Evolutionary conservation across 1,140 invertebrate species (phyloP), one percentile per base, ranked within the genome.

Genomic region (Drosophila lacteicornis): DNA sequence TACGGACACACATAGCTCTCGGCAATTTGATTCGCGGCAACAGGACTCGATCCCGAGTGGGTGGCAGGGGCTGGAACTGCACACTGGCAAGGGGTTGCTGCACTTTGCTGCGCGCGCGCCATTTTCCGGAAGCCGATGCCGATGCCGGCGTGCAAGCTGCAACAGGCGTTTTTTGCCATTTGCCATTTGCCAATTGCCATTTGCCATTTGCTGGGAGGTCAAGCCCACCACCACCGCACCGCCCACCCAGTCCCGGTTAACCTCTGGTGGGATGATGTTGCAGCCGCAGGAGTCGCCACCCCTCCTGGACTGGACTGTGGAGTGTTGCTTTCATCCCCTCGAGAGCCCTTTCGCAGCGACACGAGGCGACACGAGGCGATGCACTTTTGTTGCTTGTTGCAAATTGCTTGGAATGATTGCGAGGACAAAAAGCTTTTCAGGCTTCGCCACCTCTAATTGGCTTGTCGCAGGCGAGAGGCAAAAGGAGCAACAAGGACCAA

Each of bases 381-480:
- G 83, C 83, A 88, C 80, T 87, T 87, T 71, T 78, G 62, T 61
- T 68, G 78, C 61, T 71, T 78, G 62, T 61, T 68, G 78, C 61
- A 71, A 68, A 79, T 62, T 73, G 76, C 62, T 63, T 75, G 65
- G 22, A 55, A 55, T 55, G 51, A 55, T 55, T 55, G 63, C 75
- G 68, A 71, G 79, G 65, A 77, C 79, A 77, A 78, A 80, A 81
- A 82, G 75, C 83, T 80, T 88, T 83, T 73, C 70, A 67, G 47
- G 65, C 67, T 63, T 70, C 63, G 67, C 67, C 67, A 70, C 67
- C 67, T 56, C 82, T 74, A 87, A 87, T 87, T 87, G 80, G 76
- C 71, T 87, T 87, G 62, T 79, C 69, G 70, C 43, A 38, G 53
- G 36, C 53, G 36, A 40, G 17, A 40, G 53, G 36, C 42, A 69